These are phyloP conservation scores for Spatulosminthurus flaviceps DNA, from an alignment of 2,888 invertebrate species.

Conservation along the genomic window DNA sequence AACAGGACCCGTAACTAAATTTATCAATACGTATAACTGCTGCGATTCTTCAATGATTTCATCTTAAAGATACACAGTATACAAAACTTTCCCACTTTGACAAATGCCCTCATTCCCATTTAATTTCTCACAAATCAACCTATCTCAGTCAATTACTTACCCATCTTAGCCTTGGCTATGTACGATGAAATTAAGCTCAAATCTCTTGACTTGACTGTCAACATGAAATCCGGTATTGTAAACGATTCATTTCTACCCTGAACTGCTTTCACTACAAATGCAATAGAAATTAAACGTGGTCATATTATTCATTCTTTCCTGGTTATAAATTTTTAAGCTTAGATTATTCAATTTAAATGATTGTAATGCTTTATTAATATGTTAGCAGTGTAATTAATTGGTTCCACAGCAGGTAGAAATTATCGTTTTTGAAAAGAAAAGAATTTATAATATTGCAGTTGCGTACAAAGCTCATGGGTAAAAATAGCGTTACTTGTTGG, in stretches of 20 bases:
- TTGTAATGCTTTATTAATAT: too few species aligned
- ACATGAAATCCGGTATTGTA: conserved; percentile 51
- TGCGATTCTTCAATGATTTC: too few species aligned
- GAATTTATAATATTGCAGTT: too few species aligned
- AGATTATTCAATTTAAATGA: too few species aligned
- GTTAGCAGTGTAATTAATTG: too few species aligned
- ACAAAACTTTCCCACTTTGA: not conserved
- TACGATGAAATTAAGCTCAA: conserved; percentile 60
- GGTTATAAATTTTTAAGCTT: not conserved
- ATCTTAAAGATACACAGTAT: too few species aligned
- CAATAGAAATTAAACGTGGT: not conserved
- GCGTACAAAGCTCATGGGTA: not conserved
- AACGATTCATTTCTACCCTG: conserved; percentile 48
- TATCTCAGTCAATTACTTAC: conserved; percentile 51
- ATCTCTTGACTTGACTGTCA: conserved; percentile 55
- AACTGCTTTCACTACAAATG: conserved; percentile 46
- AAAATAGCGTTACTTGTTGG: too few species aligned
- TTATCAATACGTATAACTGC: too few species aligned
- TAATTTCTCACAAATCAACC: not conserved
- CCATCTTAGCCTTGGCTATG: conserved; percentile 59
- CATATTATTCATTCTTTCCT: conserved; percentile 11
- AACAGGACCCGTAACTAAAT: too few species aligned
- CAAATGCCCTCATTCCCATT: not conserved
- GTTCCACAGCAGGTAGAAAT: too few species aligned
- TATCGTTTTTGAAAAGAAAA: too few species aligned